These are phyloP conservation scores for Desmophyllum pertusum DNA, from an alignment of 92 coral and sea anemone species.

Conservation along the genomic window DNA sequence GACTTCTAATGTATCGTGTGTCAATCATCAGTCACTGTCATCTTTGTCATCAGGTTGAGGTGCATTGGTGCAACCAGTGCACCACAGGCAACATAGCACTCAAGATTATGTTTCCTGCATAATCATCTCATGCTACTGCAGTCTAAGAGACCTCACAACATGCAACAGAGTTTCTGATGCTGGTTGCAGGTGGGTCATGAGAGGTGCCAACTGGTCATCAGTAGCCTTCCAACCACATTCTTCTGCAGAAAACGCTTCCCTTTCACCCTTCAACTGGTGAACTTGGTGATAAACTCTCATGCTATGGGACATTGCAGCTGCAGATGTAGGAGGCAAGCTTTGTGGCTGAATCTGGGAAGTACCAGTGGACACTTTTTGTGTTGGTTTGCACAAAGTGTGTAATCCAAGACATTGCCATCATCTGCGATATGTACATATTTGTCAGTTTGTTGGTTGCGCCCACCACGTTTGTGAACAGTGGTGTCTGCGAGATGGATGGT, in stretches of 20 bases:
- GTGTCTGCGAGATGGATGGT: too few relatives aligned
- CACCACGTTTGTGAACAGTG: too few relatives aligned
- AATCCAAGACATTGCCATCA: too few relatives aligned
- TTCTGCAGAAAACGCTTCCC: neutral
- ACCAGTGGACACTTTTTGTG: conserved; percentile 32
- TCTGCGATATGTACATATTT: too few relatives aligned
- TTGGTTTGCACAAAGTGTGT: too few relatives aligned
- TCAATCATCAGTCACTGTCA: neutral
- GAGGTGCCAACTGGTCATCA: conserved; percentile 4
- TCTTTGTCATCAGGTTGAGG: conserved; percentile 8
- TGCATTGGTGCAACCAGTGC: conserved; percentile 43
- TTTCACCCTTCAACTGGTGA: conserved; percentile 38
- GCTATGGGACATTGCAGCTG: conserved; percentile 39
- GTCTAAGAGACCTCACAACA: conserved; percentile 30
- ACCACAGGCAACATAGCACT: conserved; percentile 50
- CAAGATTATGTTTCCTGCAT: conserved; percentile 29
- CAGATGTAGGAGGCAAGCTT: conserved; percentile 38
- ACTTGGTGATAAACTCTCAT: conserved; percentile 25
- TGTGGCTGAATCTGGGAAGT: conserved; percentile 26
- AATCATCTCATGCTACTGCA: conserved; percentile 39
- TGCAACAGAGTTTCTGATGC: conserved; percentile 31
- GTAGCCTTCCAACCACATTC: conserved; percentile 33
- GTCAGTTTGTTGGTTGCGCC: too few relatives aligned
- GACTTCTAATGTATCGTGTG: neutral
- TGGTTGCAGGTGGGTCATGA: conserved; percentile 27